phyloP scores from a whole-genome alignment of 2,797 vertebrate genomes.

The Dromococcyx pavoninus region DNA sequence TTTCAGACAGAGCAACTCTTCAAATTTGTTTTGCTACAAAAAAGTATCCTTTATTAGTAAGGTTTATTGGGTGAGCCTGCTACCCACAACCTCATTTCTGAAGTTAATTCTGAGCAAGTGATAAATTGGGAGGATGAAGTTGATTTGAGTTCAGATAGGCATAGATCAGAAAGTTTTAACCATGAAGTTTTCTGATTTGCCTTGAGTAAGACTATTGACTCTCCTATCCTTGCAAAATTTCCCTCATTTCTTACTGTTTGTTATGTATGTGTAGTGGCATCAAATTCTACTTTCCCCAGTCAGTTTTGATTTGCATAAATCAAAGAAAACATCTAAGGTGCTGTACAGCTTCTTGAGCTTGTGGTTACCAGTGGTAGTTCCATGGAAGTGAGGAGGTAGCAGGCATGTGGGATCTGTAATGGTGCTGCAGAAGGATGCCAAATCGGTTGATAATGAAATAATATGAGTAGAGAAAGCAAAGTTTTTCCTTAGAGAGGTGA shows the following conservation, averaged over 20 bases:
- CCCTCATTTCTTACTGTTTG: accelerated
- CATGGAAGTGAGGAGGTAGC: neutral
- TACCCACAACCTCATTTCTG: neutral
- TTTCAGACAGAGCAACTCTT: constrained; percentile 85
- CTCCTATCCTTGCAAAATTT: neutral
- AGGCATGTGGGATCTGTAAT: neutral
- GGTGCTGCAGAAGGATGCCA: neutral
- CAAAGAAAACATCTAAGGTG: neutral
- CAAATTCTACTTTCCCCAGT: neutral
- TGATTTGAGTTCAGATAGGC: neutral
- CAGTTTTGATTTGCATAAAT: neutral
- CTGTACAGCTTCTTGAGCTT: neutral
- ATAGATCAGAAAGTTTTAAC: neutral
- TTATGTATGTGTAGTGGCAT: neutral
- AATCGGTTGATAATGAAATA: neutral
- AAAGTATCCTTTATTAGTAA: constrained; percentile 90
- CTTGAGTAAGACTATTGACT: neutral
- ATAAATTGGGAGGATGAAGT: neutral
- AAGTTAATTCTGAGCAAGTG: neutral
- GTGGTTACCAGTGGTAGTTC: neutral
- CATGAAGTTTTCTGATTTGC: neutral
- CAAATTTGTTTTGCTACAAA: constrained; percentile 90
- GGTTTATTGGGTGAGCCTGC: neutral
- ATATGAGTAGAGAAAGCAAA: neutral
- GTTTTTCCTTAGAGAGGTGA: neutral